A percentile compares a stretch with the other conserved stretches of the same genome.
Evolutionary conservation across 1,140 invertebrate species (phyloP).

Genomic region (Diabrotica undecimpunctata): DNA sequence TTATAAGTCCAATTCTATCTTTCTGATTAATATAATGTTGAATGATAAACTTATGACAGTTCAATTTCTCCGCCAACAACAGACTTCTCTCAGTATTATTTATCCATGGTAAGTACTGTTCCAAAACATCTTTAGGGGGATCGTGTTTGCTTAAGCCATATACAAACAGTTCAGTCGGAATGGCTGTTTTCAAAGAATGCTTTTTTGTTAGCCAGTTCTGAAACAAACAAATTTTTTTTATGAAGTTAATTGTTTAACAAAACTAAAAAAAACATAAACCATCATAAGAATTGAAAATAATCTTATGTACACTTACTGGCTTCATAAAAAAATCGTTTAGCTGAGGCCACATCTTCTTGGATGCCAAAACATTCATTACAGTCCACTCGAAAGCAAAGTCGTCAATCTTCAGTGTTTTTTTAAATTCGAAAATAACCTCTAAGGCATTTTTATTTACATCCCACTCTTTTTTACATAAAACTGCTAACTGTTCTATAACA

Average conservation of each 20-base stretch:
- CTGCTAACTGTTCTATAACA: slow-evolving; percentile 34
- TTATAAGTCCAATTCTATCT: slow-evolving; percentile 49
- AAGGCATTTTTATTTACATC: slow-evolving; percentile 24
- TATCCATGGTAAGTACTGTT: slow-evolving; percentile 34
- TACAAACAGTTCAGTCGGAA: slow-evolving; percentile 34
- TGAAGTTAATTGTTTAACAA: not conserved
- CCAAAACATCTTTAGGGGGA: slow-evolving; percentile 35
- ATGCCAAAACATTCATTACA: slow-evolving; percentile 36
- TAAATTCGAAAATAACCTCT: slow-evolving; percentile 30
- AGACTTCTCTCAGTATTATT: slow-evolving; percentile 33
- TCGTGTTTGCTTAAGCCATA: slow-evolving; percentile 33
- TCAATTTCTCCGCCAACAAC: slow-evolving; percentile 35
- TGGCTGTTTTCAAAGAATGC: slow-evolving; percentile 32
- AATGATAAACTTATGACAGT: slow-evolving; percentile 52
- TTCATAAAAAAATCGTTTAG: slow-evolving; percentile 38
- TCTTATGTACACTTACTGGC: slow-evolving; percentile 24
- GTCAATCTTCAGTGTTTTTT: slow-evolving; percentile 37
- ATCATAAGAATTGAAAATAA: too few relatives aligned
- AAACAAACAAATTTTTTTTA: slow-evolving; percentile 21
- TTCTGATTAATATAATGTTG: slow-evolving; percentile 52
- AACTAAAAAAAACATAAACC: too few relatives aligned
- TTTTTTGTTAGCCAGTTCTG: slow-evolving; percentile 41
- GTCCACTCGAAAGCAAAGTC: slow-evolving; percentile 40
- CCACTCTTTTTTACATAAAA: slow-evolving; percentile 32
- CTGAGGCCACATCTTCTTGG: slow-evolving; percentile 34